Percentiles rank a stretch among this genome's conserved stretches.
phyloP scores from a whole-genome alignment of 2,113 vertebrate genomes.

The Callionymus lyra region DNA sequence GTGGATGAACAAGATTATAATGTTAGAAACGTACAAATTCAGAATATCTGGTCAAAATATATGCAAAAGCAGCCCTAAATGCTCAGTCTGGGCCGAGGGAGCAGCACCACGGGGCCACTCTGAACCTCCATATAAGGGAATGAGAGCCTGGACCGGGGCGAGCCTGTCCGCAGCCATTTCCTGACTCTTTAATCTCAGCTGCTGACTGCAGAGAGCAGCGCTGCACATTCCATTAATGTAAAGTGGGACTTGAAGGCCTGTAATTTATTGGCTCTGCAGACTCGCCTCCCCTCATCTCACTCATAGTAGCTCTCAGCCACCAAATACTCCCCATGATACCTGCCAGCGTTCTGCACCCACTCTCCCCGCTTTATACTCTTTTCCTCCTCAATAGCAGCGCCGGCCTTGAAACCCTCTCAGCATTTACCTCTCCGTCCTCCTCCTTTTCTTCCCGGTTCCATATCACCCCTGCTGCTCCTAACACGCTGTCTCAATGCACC shows the following conservation, averaged over 20 bases:
- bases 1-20: constrained; percentile 14
- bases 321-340: constrained; percentile 61
- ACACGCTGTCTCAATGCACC: constrained; percentile 10
- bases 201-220: constrained; percentile 43
- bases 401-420: constrained; percentile 3
- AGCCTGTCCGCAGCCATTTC: constrained; percentile 61
- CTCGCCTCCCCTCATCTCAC: constrained; percentile 59
- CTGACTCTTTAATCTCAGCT: constrained; percentile 58
- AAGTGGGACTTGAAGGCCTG: constrained; percentile 60
- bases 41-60: not conserved
- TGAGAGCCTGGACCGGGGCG: constrained; percentile 26
- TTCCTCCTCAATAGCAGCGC: not conserved
- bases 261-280: constrained; percentile 67
- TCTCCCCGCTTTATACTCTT: constrained; percentile 32
- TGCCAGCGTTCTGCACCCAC: constrained; percentile 32
- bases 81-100: constrained; percentile 8
- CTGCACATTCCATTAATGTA: constrained; percentile 67
- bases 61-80: constrained; percentile 6
- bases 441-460: constrained; percentile 4
- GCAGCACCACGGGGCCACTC: constrained; percentile 18
- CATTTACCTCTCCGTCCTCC: constrained; percentile 1
- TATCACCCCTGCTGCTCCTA: constrained; percentile 2
- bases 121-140: constrained; percentile 34
- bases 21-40: not conserved
- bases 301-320: constrained; percentile 52